Base-by-base conservation (phyloP, 2,888 invertebrate species). In the Coelinius sp. region DNA sequence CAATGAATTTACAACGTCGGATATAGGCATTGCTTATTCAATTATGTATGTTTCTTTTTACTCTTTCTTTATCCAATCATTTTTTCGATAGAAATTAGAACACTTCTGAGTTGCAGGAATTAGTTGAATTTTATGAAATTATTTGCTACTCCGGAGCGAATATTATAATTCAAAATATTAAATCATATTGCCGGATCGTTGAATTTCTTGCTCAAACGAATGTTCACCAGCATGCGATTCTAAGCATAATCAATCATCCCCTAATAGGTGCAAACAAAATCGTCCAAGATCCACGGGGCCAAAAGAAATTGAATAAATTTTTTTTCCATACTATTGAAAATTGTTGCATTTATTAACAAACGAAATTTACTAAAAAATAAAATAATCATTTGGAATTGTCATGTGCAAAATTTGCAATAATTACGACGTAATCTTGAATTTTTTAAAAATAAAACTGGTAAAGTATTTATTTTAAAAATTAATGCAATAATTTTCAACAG, bases 271-370 rank as follows among this genome's bases (percentile, higher is more conserved):
- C 49, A 41, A 38, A 22, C 17, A 17, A 65, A 27, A 64, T 52
- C 62, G 66, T 67, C 64, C 66, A 35, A 65, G 71, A 70, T 77
- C 46, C 74, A 71, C 75, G 76, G 72, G 75, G 76, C 77, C 74
- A 76, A 76, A 70, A 72, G 62, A 69, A 66, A 67, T 24, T 31
- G n/a, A 20, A 44, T 25, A 62, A 66, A 72, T 53, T 71, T 72
- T 73, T 72, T 59, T 69, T 59, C 59, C 27, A 24, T 67, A 53
- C 10, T 44, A 53, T 49, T 17, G 17, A 20, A 4, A 59, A 8
- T 35, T 17, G 31, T 65, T 49, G 3, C 49, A 49, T 49, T 20
- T 12, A 31, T 66, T 22, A 66, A 14, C 3, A 27, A 1, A 35
- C 8, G 6, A 12, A 31, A 62, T 17, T 20, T 44, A 41, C 10